phyloP scores from a whole-genome alignment of 92 coral and sea anemone genomes.

The Umimayanthus chanpuru region DNA sequence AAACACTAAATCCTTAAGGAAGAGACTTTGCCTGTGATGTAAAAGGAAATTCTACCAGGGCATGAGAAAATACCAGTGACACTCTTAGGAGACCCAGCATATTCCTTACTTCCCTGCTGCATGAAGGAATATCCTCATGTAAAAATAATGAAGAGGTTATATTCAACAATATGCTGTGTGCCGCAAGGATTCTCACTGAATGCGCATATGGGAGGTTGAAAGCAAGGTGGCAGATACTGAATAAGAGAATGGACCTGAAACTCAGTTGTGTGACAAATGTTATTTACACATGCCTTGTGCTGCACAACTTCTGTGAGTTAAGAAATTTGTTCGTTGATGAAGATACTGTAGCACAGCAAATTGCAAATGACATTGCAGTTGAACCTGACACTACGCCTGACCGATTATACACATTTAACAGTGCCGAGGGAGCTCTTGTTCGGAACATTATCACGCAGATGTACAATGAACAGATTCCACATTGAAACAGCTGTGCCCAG shows the following conservation, averaged over 20 bases:
- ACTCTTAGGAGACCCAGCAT: slow-evolving; percentile 31
- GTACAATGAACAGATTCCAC: not conserved
- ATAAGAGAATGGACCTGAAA: slow-evolving; percentile 27
- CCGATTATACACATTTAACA: slow-evolving; percentile 48
- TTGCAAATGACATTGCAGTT: not conserved
- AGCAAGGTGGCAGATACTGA: slow-evolving; percentile 11
- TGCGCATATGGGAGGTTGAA: slow-evolving; percentile 50
- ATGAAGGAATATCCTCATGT: slow-evolving; percentile 24
- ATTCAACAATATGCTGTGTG: slow-evolving; percentile 35
- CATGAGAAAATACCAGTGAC: slow-evolving; percentile 36
- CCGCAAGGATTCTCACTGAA: slow-evolving; percentile 47
- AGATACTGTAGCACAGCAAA: too few species aligned
- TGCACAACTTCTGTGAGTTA: too few species aligned
- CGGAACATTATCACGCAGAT: slow-evolving; percentile 47
- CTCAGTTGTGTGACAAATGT: not conserved
- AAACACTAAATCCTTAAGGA: slow-evolving; percentile 42
- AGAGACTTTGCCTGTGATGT: slow-evolving; percentile 37
- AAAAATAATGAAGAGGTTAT: too few species aligned
- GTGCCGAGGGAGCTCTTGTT: slow-evolving; percentile 49
- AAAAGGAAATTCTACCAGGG: slow-evolving; percentile 35
- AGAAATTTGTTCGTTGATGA: too few species aligned
- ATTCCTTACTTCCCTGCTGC: slow-evolving; percentile 31
- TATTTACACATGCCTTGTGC: too few species aligned
- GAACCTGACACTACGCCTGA: slow-evolving; percentile 46
- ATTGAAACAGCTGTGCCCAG: too few species aligned